These are phyloP conservation scores for Eupithecia subfuscata DNA, from an alignment of 2,888 invertebrate genomes.

Conservation along the genomic window DNA sequence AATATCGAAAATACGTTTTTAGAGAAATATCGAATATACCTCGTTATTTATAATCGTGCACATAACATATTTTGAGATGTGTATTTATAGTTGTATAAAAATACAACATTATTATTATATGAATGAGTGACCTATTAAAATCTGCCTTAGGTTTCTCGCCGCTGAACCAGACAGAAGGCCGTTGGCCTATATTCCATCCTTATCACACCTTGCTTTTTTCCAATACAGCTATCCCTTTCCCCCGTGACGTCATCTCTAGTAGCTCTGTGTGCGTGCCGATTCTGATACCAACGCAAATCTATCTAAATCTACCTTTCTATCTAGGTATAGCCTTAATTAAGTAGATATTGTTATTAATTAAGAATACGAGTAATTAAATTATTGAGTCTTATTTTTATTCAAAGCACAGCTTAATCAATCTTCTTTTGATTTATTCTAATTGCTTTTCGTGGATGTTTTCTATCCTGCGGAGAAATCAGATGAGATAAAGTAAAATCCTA, in stretches of 20 bases:
- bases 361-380: background rate
- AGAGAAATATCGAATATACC: background rate
- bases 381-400: background rate
- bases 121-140: constrained; percentile 63
- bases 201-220: constrained; percentile 48
- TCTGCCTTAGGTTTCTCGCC: constrained; percentile 64
- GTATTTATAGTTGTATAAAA: background rate
- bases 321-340: background rate
- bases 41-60: background rate
- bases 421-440: background rate
- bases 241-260: constrained; percentile 75
- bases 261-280: constrained; percentile 60
- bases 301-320: constrained; percentile 40
- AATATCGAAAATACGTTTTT: background rate
- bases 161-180: constrained; percentile 72
- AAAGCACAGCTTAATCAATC: background rate
- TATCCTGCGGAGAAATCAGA: background rate
- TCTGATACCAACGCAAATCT: constrained; percentile 57
- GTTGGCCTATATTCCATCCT: constrained; percentile 80
- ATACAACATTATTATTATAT: constrained; percentile 5
- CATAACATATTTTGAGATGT: background rate
- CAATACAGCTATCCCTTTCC: constrained; percentile 56
- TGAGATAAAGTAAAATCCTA: background rate
- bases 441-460: background rate
- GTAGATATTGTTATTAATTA: background rate